These are phyloP conservation scores for Sarcophaga carnaria DNA, from an alignment of 2,888 invertebrate species.

Conservation along the genomic window DNA sequence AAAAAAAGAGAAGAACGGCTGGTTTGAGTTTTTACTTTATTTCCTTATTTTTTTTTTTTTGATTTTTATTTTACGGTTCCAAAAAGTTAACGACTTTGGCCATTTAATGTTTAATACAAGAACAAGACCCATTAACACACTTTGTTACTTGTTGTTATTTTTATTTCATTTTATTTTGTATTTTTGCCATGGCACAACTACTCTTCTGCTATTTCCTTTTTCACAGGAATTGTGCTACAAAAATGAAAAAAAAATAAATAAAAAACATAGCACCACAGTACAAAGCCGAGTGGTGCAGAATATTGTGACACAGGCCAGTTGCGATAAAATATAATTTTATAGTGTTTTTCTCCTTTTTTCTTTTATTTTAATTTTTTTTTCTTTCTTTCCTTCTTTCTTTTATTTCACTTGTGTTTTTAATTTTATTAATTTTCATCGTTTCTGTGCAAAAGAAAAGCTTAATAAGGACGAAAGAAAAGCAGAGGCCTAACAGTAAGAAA, in stretches of 20 bases:
- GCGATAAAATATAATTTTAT: constrained; percentile 32
- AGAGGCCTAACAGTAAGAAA: neutral
- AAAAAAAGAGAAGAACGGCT: neutral
- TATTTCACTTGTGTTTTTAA: constrained; percentile 8
- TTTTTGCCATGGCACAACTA: neutral
- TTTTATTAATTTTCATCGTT: constrained; percentile 4
- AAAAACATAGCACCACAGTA: neutral
- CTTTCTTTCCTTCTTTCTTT: neutral
- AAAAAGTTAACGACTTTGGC: constrained; percentile 67
- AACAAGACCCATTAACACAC: constrained; percentile 61
- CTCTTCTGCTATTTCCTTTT: neutral
- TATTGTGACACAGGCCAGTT: constrained; percentile 10
- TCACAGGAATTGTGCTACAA: neutral
- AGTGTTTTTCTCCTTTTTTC: neutral
- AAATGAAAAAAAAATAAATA: neutral
- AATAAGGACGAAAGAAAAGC: neutral
- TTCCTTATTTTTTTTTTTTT: constrained; percentile 12
- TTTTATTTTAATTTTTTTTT: neutral
- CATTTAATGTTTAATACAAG: constrained; percentile 63
- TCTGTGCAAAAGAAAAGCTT: neutral
- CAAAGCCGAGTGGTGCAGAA: neutral
- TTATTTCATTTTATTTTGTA: neutral
- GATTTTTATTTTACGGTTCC: constrained; percentile 39
- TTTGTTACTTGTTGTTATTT: constrained; percentile 49
- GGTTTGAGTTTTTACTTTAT: constrained; percentile 10